Conservation (phyloP, 2,797 vertebrate species). For the Merluccius polli region DNA sequence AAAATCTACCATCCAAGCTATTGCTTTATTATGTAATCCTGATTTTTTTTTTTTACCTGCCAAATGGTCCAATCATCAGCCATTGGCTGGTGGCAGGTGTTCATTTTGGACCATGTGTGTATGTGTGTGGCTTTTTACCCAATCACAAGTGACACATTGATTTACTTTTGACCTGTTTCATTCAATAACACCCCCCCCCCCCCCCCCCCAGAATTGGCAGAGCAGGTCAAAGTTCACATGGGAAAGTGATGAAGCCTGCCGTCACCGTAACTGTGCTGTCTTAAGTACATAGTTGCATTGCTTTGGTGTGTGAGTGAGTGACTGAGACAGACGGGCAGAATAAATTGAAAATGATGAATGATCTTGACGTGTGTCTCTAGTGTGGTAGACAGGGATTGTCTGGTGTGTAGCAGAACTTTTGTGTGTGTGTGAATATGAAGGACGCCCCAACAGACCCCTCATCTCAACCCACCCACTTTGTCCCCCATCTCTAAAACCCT, state of each 20-base stretch:
- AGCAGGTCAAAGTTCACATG: conserved; percentile 25
- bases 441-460: not conserved
- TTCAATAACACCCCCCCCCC: not conserved
- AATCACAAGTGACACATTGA: not conserved
- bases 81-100: no score
- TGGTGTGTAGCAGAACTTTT: no score
- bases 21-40: no score
- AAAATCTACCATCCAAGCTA: no score
- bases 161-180: conserved; percentile 10
- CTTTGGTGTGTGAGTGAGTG: conserved; percentile 8
- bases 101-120: no score
- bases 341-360: no score
- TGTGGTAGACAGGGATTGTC: no score
- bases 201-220: not conserved
- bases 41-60: no score
- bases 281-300: not conserved
- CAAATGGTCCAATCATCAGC: no score
- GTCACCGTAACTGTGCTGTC: conserved; percentile 23
- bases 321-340: not conserved
- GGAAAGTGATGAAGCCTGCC: conserved; percentile 44
- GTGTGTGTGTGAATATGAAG: not conserved
- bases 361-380: no score
- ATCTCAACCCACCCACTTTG: no score
- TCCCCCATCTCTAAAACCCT: not conserved
- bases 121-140: not conserved